Evolutionary conservation across 2,888 invertebrate species (phyloP).

Genomic region (Phorcus lineatus): DNA sequence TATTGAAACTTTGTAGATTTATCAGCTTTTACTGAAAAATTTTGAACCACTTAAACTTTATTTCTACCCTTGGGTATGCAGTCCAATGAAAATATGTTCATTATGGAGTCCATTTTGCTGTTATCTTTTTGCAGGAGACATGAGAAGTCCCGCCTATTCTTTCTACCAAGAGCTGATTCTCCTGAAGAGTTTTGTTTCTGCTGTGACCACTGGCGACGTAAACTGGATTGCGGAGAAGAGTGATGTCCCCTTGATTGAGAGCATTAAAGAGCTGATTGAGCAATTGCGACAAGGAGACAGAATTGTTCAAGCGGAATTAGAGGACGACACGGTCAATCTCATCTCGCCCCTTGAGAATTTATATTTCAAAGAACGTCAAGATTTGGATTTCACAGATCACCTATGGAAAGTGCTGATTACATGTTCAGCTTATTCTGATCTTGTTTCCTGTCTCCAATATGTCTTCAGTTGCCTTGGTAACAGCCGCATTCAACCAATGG

Average conservation of each 20-base stretch:
- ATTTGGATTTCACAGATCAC: conserved; percentile 62
- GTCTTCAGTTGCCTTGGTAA: conserved; percentile 52
- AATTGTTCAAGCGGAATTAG: conserved; percentile 35
- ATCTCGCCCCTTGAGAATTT: conserved; percentile 35
- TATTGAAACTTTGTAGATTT: too few relatives aligned
- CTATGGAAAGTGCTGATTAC: conserved; percentile 62
- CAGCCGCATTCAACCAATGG: conserved; percentile 62
- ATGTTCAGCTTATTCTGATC: conserved; percentile 56
- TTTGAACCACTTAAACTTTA: too few relatives aligned
- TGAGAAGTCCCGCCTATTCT: conserved; percentile 46
- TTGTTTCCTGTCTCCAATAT: conserved; percentile 52
- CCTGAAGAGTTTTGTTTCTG: conserved; percentile 44
- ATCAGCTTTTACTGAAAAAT: too few relatives aligned
- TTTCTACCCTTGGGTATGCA: too few relatives aligned
- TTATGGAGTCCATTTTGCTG: too few relatives aligned
- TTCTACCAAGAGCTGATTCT: conserved; percentile 53
- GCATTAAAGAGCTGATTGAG: conserved; percentile 48
- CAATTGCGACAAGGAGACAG: conserved; percentile 53
- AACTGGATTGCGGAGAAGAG: conserved; percentile 52
- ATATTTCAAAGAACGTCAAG: conserved; percentile 48
- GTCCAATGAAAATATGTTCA: too few relatives aligned
- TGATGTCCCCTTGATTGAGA: conserved; percentile 45
- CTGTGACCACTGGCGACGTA: conserved; percentile 54
- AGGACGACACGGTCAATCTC: conserved; percentile 35
- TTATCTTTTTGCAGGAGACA: conserved; percentile 44